phyloP scores from a whole-genome alignment of 2,113 vertebrate species.

The Anarhynchus alexandrinus region DNA sequence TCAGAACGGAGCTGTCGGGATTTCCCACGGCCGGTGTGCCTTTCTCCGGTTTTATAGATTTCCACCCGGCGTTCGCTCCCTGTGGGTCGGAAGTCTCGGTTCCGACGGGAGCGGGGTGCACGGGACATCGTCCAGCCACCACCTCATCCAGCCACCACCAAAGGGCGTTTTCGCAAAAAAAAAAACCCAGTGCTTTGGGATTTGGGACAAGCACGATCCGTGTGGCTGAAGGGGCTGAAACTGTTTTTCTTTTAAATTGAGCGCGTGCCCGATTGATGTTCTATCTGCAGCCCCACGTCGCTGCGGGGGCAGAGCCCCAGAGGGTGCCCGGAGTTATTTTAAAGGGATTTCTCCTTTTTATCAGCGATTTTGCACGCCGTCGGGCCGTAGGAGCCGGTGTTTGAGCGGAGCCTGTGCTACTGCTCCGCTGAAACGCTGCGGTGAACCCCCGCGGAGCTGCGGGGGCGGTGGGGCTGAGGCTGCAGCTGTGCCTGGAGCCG shows the following conservation, averaged over 20 bases:
- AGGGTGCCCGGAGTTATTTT: not conserved
- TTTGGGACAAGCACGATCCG: not conserved
- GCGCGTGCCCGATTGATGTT: accelerated
- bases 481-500: not conserved
- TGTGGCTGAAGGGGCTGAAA: not conserved
- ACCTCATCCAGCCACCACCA: no score
- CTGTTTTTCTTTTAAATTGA: no score
- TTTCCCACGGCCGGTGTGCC: accelerated
- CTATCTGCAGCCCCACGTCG: no score
- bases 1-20: not conserved
- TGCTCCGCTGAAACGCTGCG: accelerated
- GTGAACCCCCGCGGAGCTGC: accelerated
- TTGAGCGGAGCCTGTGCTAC: not conserved
- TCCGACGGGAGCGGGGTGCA: not conserved
- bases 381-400: accelerated
- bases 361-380: no score
- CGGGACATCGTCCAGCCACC: not conserved
- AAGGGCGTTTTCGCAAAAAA: accelerated
- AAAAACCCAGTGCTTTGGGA: not conserved
- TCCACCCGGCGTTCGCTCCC: accelerated
- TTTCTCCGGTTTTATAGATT: no score
- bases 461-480: no score
- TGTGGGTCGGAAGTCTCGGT: accelerated
- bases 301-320: not conserved
- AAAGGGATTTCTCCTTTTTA: not conserved